phyloP scores from a whole-genome alignment of 2,113 vertebrate species.

The Himantopus leucocephalus region DNA sequence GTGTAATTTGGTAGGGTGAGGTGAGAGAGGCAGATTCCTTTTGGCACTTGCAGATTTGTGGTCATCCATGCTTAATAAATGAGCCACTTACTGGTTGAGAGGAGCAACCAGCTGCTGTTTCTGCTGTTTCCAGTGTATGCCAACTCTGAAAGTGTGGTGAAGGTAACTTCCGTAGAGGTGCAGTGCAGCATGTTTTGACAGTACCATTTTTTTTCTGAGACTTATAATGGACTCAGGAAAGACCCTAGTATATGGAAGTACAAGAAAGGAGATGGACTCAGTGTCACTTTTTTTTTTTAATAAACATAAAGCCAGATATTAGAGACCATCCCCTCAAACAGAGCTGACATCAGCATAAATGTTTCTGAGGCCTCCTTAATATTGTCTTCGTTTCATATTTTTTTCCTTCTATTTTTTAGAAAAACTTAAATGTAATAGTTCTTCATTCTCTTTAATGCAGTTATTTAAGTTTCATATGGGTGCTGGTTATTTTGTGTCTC shows the following conservation, averaged over 20 bases:
- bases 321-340: background rate
- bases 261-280: background rate
- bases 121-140: background rate
- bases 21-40: background rate
- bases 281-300: background rate
- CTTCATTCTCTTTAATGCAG: background rate
- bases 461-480: background rate
- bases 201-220: background rate
- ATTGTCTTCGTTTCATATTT: background rate
- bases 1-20: background rate
- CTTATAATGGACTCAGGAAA: background rate
- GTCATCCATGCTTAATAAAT: background rate
- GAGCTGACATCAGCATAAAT: background rate
- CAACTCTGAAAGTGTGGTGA: background rate
- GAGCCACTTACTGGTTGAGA: background rate
- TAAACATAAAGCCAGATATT: background rate
- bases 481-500: background rate
- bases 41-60: background rate
- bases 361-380: background rate
- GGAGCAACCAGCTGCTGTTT: background rate
- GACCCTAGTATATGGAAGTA: background rate
- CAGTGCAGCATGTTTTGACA: background rate
- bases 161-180: background rate
- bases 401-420: background rate
- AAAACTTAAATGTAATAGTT: background rate